Base-by-base conservation (phyloP, 2,113 vertebrate genomes). In the Paralichthys olivaceus region DNA sequence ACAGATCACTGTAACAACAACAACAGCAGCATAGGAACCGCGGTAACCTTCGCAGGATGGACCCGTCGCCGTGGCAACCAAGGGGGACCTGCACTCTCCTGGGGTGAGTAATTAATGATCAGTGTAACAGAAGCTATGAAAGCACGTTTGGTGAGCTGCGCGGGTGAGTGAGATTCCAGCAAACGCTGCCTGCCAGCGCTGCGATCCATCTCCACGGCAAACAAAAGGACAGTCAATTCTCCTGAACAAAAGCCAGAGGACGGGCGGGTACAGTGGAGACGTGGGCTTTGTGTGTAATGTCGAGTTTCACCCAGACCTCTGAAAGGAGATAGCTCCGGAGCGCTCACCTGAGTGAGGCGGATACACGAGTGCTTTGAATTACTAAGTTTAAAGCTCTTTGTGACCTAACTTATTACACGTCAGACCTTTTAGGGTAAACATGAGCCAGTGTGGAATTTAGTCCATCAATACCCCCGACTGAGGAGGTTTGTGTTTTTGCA, bases 161-260 rank as follows among this genome's bases (percentile, higher is more conserved):
- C 20, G 86, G 72, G 32, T 54, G 88, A 92, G 86, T 86, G 59
- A 84, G 87, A 83, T 69, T 77, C 70, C 77, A 56, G 25, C 76
- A 75, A 89, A 75, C 77, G 62, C 68, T 79, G 85, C 64, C 85
- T 83, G 85, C 75, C 85, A 91, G 90, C 54, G 13, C 57, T 37
- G 83, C 66, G 62, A 93, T 92, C 83, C 77, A 88, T 89, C 91
- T 87, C 85, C 15, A 32, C 49, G 13, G 58, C 34, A 66, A 86
- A 91, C 84, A 90, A 92, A 85, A 83, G 84, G 60, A 87, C 85
- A 91, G 91, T 93, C 85, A 87, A 89, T 91, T 84, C 76, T 79
- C 53, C 71, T 25, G 84, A 91, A 93, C 78, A 91, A 86, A 90
- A 87, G 83, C 79, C 25, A n/a, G 12, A 19, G 32, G 45, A 67